Base-by-base conservation (phyloP, 2,888 invertebrate species). In the Busseola fusca region DNA sequence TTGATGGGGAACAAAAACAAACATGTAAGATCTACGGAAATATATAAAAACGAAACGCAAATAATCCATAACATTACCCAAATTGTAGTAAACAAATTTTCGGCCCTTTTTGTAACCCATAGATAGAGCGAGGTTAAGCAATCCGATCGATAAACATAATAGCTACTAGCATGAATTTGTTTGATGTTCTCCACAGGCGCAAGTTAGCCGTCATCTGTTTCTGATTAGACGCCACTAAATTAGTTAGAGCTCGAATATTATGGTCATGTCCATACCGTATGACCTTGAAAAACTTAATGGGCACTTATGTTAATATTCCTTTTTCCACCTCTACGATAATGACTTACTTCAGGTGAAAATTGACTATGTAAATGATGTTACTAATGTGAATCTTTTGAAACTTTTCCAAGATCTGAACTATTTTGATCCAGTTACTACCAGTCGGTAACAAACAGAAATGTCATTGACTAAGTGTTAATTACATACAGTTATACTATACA, bases 101-200 rank as follows among this genome's bases (percentile, higher is more conserved):
- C 42, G 42, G 48, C 14, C 27, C 25, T 58, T 45, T 63, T 42
- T 30, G 63, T 57, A 30, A 50, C 30, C n/a, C 21, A 37, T 50
- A 75, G 54, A 76, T 76, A 67, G 64, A 80, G 40, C n/a, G 45
- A 69, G 71, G 62, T 58, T 54, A 81, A 56, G 58, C 56, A 64
- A 64, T 40, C 27, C 54, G 65, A 52, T 81, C 78, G 74, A 82
- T 78, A 78, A 18, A 65, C 62, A 62, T 59, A 64, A 66, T 57
- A 56, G 78, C 72, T 65, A 63, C 70, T 81, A 71, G 50, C 30
- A 42, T 57, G 52, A 45, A 27, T 30, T 63, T 77, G 65, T 77
- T 81, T 70, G 64, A 63, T 54, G 48, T 58, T 56, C 56, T 45
- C 42, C 58, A 25, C 21, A 34, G 52, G 34, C 30, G n/a, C 34